Evolutionary conservation across 1,140 invertebrate species (phyloP).

Genomic region (Bombyx mandarina): DNA sequence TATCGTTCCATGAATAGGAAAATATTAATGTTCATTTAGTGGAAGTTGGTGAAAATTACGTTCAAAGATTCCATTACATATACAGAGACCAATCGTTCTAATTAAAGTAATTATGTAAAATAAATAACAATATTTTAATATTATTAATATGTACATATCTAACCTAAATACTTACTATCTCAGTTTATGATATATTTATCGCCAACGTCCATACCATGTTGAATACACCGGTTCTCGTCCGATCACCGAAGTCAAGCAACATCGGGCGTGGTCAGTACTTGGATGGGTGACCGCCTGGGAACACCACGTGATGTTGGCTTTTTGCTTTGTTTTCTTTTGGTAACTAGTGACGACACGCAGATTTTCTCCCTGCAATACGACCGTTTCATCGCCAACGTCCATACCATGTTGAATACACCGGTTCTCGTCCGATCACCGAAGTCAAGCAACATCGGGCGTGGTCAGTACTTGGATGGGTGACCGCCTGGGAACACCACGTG

Average conservation of each 20-base stretch:
- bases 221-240: conserved; percentile 26
- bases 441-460: conserved; percentile 24
- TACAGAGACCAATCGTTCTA: too few species aligned
- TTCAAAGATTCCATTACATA: too few species aligned
- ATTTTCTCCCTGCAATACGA: too few species aligned
- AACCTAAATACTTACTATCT: too few species aligned
- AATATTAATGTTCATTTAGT: too few species aligned
- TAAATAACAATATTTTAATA: too few species aligned
- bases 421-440: conserved; percentile 27
- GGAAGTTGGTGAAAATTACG: too few species aligned
- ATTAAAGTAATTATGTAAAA: too few species aligned
- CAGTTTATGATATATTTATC: not conserved
- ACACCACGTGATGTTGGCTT: conserved; percentile 24
- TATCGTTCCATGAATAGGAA: too few species aligned
- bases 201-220: conserved; percentile 35
- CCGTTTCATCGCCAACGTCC: conserved; percentile 13
- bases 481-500: conserved; percentile 24
- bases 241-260: conserved; percentile 28
- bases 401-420: conserved; percentile 29
- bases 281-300: conserved; percentile 23
- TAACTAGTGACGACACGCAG: too few species aligned
- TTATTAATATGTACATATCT: too few species aligned
- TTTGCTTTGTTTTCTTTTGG: conserved; percentile 6
- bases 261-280: conserved; percentile 23
- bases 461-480: conserved; percentile 23